Evolutionary conservation across 2,113 vertebrate genomes (phyloP).

Genomic region (Ahaetulla prasina): DNA sequence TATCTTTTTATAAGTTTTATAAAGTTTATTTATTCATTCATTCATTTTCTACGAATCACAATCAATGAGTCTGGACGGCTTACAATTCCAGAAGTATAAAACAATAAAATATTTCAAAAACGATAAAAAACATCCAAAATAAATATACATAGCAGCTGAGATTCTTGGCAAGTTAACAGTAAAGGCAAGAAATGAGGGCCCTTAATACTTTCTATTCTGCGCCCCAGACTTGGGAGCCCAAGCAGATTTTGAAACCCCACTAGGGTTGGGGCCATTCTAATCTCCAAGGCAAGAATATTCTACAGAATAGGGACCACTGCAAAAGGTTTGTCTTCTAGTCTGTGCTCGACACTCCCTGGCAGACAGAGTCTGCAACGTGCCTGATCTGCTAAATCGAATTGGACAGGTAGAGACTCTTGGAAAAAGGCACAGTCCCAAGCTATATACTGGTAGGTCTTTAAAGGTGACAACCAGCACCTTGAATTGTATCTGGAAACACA

Average conservation of each 20-base stretch:
- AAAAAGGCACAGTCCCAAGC: neutral
- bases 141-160: neutral
- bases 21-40: neutral
- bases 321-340: neutral
- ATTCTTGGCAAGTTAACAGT: neutral
- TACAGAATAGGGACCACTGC: neutral
- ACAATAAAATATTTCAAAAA: neutral
- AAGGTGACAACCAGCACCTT: neutral
- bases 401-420: neutral
- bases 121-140: neutral
- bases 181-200: neutral
- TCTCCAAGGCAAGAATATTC: neutral
- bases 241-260: neutral
- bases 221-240: neutral
- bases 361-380: neutral
- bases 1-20: neutral
- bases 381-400: neutral
- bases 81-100: neutral
- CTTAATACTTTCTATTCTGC: neutral
- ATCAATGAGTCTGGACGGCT: neutral
- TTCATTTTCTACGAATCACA: neutral
- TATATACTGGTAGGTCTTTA: neutral
- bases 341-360: neutral
- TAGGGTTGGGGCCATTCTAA: neutral
- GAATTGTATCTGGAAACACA: neutral